Evolutionary conservation across 1,140 invertebrate genomes (phyloP).

Genomic region (Heliothis subflexa): DNA sequence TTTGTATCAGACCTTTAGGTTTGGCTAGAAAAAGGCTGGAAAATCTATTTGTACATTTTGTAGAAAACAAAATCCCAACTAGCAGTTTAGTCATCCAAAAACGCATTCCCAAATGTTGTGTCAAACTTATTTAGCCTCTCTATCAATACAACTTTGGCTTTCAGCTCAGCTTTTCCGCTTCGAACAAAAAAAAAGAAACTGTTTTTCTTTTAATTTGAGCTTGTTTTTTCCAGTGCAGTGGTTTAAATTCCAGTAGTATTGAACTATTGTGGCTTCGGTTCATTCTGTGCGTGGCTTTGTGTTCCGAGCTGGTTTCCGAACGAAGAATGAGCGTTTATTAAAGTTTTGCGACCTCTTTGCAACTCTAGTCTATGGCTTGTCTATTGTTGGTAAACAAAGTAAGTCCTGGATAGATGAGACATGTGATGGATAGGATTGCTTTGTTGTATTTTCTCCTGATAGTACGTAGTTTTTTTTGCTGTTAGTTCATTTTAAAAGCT

Average conservation of each 20-base stretch:
- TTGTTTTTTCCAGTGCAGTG: constrained; percentile 29
- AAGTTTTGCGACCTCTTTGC: constrained; percentile 6
- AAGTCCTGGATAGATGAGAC: not conserved
- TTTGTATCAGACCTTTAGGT: too few species aligned
- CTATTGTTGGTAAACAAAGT: constrained; percentile 18
- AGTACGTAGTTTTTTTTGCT: too few species aligned
- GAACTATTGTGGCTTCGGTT: constrained; percentile 17
- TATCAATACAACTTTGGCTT: not conserved
- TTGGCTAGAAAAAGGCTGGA: too few species aligned
- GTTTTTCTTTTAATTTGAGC: constrained; percentile 42
- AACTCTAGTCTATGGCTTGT: not conserved
- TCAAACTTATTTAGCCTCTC: not conserved
- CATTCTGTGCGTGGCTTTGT: constrained; percentile 18
- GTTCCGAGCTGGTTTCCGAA: not conserved
- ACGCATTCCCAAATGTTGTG: too few species aligned
- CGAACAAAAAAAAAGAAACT: constrained; percentile 1
- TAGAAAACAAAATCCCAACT: too few species aligned
- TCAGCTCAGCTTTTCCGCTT: not conserved
- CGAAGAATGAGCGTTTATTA: constrained; percentile 27
- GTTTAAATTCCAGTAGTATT: constrained; percentile 35
- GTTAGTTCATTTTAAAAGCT: not conserved
- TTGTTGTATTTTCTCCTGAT: not conserved
- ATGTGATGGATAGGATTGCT: not conserved
- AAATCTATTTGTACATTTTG: too few species aligned
- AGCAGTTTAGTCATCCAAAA: too few species aligned